Evolutionary conservation across 53 echinoderm and acorn worm genomes (phyloP), one percentile per base, ranked within the genome.

Genomic region (Patiria pectinifera): DNA sequence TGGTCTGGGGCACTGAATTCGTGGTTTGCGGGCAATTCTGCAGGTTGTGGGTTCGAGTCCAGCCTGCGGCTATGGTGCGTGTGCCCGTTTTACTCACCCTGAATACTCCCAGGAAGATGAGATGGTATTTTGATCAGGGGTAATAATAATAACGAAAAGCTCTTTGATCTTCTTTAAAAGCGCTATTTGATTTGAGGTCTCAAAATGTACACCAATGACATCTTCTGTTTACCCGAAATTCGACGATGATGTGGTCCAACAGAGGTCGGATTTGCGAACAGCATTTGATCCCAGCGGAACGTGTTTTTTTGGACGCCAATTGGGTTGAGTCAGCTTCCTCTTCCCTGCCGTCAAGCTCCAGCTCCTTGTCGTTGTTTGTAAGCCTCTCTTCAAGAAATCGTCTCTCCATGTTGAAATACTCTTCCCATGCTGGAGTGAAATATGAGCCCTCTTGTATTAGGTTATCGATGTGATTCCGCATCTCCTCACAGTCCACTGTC

Each of bases 221-320:
- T 53, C 6, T 5, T 53, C 53, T 76, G 2, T 43, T 76, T 87
- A 87, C 87, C 87, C 71, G 15, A 53, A 87, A 87, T 26, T 48
- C 48, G 58, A 53, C 74, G 26, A 87, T 53, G n/a, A 87, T 87
- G 58, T 58, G 75, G 59, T 87, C 87, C 76, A 87, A 85, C 71
- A 85, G 85, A 70, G 69, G 69, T 45, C 71, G 85, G 9, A 85
- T 26, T 70, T 69, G 43, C 69, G 23, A 43, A 47, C 85, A 85
- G 48, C 85, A 71, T 19, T 69, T 47, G 24, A 43, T 47, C 44
- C 46, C 85, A 43, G 47, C 69, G 53, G 16, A 53, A 47, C 72
- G 14, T 19, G n/a, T 75, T 59, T 59, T 47, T 58, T 49, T 15
- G 6, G 25, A 22, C 48, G 74, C 70, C 3, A 66, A 45, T 72